A percentile compares a stretch with the other conserved stretches of the same genome.
These are phyloP conservation scores for Xiphias gladius DNA, from an alignment of 2,113 vertebrate species.

Conservation along the genomic window DNA sequence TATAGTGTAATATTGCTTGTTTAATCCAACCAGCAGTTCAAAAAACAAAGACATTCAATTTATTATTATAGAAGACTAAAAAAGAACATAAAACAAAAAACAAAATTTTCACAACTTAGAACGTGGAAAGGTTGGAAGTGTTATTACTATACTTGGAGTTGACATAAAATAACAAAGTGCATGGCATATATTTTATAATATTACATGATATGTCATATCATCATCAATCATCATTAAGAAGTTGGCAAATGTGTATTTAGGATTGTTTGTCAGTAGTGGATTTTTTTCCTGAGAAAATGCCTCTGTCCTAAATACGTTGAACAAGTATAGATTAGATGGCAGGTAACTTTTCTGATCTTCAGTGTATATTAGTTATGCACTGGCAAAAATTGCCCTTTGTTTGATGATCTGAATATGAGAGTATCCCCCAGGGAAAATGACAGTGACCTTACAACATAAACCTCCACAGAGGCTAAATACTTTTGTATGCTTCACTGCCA, in stretches of 20 bases:
- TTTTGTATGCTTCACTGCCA: constrained; percentile 51
- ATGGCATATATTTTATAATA: not conserved
- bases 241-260: not conserved
- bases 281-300: not conserved
- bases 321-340: constrained; percentile 1
- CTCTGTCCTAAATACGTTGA: not conserved
- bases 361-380: not conserved
- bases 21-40: not conserved
- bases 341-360: constrained; percentile 12
- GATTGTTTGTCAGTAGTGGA: not conserved
- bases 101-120: not conserved
- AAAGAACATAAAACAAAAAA: too few relatives aligned
- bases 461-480: constrained; percentile 46
- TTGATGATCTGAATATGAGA: constrained; percentile 61
- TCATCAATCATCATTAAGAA: too few relatives aligned
- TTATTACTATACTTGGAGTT: not conserved
- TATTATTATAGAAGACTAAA: not conserved
- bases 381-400: constrained; percentile 1
- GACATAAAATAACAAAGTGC: not conserved
- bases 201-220: too few relatives aligned
- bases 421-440: constrained; percentile 47
- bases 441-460: constrained; percentile 68
- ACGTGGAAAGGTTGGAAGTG: not conserved
- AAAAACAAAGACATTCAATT: not conserved
- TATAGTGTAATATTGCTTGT: not conserved